Percentiles rank a stretch among this genome's conserved stretches.
Conservation (phyloP, 2,797 vertebrate species). For the Onychomys torridus region DNA sequence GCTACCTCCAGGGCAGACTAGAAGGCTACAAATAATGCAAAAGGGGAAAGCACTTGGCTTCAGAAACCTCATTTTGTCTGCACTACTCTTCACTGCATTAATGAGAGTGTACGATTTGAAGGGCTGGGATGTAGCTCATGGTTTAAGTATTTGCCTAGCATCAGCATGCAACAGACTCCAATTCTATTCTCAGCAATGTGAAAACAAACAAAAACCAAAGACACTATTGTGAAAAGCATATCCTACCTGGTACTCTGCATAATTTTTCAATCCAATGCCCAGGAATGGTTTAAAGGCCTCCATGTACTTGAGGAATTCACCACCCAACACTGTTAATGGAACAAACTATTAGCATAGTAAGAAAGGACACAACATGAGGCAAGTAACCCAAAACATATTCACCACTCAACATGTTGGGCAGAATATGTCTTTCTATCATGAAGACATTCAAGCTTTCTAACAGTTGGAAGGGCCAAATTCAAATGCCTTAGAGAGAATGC, state of each 20-base stretch:
- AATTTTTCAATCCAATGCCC: slow-evolving; percentile 97
- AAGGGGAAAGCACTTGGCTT: neutral
- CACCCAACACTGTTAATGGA: slow-evolving; percentile 92
- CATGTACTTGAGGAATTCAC: slow-evolving; percentile 99
- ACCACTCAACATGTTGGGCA: neutral
- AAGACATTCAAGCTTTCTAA: slow-evolving; percentile 11
- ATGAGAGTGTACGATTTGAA: neutral
- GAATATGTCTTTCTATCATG: neutral
- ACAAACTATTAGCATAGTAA: slow-evolving; percentile 50
- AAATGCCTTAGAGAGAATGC: neutral
- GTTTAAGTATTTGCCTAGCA: neutral
- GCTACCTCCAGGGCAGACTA: neutral
- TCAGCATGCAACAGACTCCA: neutral
- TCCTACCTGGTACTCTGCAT: slow-evolving; percentile 97
- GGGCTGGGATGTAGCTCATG: neutral
- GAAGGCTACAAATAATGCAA: slow-evolving; percentile 7
- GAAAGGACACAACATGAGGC: neutral
- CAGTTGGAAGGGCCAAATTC: neutral
- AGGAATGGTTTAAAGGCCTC: slow-evolving; percentile 99
- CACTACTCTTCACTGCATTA: neutral
- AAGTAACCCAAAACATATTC: neutral
- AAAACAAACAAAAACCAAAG: neutral
- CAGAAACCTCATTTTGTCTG: neutral
- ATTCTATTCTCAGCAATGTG: neutral
- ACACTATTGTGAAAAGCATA: slow-evolving; percentile 6